A percentile compares a stretch with the other conserved stretches of the same genome.
Evolutionary conservation across 2,113 vertebrate genomes (phyloP).

Genomic region (Larimichthys polyactis): DNA sequence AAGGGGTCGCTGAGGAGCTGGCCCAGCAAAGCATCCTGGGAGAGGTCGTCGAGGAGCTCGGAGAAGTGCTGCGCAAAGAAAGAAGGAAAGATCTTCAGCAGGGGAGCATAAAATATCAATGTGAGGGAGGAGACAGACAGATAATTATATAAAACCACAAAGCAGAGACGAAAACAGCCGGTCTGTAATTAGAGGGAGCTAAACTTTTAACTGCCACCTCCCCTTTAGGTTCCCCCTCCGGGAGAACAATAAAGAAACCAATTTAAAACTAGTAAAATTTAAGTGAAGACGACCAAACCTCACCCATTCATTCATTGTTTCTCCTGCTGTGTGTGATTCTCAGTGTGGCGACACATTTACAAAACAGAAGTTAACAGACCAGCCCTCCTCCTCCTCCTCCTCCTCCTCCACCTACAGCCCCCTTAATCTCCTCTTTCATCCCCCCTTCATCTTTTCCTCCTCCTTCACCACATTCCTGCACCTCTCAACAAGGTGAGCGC

Average conservation of each 20-base stretch:
- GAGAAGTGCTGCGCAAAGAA: constrained; percentile 90
- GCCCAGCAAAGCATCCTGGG: constrained; percentile 93
- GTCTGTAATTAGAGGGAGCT: constrained; percentile 57
- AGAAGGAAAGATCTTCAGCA: not conserved
- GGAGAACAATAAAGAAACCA: constrained; percentile 12
- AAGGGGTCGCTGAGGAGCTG: constrained; percentile 98
- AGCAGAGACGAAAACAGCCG: not conserved
- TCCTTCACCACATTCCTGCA: constrained; percentile 23
- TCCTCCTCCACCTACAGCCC: not conserved
- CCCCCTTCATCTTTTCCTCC: not conserved
- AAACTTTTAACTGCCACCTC: constrained; percentile 39
- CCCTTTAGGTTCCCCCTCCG: constrained; percentile 32
- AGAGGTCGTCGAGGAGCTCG: constrained; percentile 95
- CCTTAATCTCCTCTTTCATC: constrained; percentile 19
- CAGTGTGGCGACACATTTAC: constrained; percentile 49
- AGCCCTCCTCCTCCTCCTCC: not conserved
- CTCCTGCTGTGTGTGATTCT: constrained; percentile 31
- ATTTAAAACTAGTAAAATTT: constrained; percentile 27
- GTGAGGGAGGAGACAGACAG: constrained; percentile 10
- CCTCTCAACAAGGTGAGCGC: constrained; percentile 14
- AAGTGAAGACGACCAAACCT: too few relatives aligned
- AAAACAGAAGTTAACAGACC: constrained; percentile 28
- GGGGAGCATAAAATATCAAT: not conserved
- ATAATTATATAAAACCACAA: constrained; percentile 47
- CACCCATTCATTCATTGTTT: constrained; percentile 17